Evolutionary conservation across 2,113 vertebrate species (phyloP).

Genomic region (Gnathonemus echidnorhynchus): DNA sequence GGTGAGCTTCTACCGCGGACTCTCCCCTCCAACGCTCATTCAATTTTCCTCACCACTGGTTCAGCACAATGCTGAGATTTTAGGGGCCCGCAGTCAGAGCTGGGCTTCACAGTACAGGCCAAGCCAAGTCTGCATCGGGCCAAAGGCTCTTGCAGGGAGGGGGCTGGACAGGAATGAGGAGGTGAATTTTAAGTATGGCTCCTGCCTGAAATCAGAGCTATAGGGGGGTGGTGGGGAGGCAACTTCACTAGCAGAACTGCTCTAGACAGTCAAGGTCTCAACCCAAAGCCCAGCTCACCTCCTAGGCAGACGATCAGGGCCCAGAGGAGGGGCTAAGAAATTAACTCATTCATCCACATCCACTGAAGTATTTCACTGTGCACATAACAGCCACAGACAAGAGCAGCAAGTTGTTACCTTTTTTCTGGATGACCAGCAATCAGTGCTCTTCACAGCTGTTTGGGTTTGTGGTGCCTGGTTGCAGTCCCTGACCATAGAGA

Average conservation of each 20-base stretch:
- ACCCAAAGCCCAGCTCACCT: neutral
- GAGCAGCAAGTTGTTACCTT: neutral
- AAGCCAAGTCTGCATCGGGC: conserved; percentile 16
- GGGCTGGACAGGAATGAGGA: neutral
- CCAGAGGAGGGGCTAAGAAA: neutral
- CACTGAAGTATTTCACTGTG: neutral
- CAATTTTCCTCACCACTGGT: conserved; percentile 28
- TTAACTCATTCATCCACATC: neutral
- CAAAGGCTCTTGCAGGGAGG: neutral
- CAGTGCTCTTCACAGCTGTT: neutral
- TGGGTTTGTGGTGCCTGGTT: neutral
- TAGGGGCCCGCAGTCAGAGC: conserved; percentile 24
- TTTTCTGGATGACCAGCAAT: neutral
- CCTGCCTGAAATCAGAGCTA: neutral
- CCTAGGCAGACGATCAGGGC: neutral
- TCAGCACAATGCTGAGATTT: conserved; percentile 20
- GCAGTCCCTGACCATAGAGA: neutral
- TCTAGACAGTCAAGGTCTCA: neutral
- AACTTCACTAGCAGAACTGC: neutral
- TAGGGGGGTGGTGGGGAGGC: neutral
- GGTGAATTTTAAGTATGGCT: neutral
- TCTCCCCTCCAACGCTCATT: neutral
- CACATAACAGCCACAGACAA: neutral
- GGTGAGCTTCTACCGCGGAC: neutral
- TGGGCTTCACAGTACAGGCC: conserved; percentile 23